Evolutionary conservation across 37 sponge, comb jelly and placozoan genomes (phyloP), one percentile per base, ranked within the genome.

Genomic region (Tethya wilhelma): DNA sequence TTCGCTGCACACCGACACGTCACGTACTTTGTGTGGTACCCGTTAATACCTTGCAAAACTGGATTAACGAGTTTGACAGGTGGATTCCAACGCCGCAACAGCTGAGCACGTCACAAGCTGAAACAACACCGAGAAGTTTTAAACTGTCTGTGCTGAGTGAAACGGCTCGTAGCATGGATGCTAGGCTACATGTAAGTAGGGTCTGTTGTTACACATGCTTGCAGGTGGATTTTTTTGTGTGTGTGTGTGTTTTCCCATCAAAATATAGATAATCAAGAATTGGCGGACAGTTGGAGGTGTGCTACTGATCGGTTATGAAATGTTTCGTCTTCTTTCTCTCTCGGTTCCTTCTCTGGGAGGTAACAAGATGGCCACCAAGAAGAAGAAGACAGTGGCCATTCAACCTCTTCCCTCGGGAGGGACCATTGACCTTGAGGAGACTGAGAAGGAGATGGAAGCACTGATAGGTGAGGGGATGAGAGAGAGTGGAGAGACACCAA

Each of bases 41-140:
- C 2, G 90, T 98, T 37, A 96, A 96, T 77, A 96, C 97, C 6
- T 86, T 98, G 58, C 95, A 96, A 56, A 96, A 98, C 82, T 98
- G 99, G 99, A 38, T 84, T 1, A 69, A 41, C 19, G 99, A 98
- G 79, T 96, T 96, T 67, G 82, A 98, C 56, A 74, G 46, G 79
- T 98, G 99, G 99, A 69, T 96, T 45, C 99, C 99, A 6, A 28
- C 46, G 36, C 56, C 38, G 1, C 36, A 49, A 30, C 2, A 72
- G 45, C 33, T 30, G 55, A 28, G 32, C 1, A 5, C 55, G 6
- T 49, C 55, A 1, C 28, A 40, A 14, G 67, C 29, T 9, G 74
- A 76, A 0, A 34, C 69, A 1, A 6, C 8, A 9, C 69, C 55
- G 4, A 69, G 96, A 31, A 66, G 31, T 28, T 96, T 93, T 38